These are phyloP conservation scores for Trematocara zebra DNA, from an alignment of 2,113 vertebrate species.

Conservation along the genomic window DNA sequence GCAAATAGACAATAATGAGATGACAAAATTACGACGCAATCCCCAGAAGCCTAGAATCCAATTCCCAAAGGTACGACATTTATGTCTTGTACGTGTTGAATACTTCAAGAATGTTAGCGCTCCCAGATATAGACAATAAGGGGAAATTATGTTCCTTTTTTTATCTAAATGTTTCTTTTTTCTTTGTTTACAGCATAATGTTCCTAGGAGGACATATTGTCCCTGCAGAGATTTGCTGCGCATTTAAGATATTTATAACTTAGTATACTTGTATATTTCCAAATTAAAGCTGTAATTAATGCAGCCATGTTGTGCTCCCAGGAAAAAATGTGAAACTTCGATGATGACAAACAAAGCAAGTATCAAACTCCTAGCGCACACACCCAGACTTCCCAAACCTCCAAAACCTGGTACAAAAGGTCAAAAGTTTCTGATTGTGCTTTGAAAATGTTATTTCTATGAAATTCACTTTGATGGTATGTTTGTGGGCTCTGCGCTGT, in stretches of 20 bases:
- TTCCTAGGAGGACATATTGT: conserved; percentile 56
- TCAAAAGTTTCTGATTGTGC: conserved; percentile 8
- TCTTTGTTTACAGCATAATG: conserved; percentile 56
- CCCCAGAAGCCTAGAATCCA: not conserved
- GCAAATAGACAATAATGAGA: not conserved
- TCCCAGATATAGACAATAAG: conserved; percentile 37
- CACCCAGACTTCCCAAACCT: not conserved
- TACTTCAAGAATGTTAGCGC: not conserved
- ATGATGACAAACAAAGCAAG: conserved; percentile 22
- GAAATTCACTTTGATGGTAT: not conserved
- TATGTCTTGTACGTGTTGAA: conserved; percentile 8
- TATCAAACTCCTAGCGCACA: not conserved
- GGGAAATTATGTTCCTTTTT: conserved; percentile 19
- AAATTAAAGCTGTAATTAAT: conserved; percentile 60
- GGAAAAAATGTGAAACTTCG: conserved; percentile 24
- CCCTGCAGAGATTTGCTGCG: conserved; percentile 54
- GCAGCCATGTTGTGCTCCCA: conserved; percentile 31
- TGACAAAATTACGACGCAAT: conserved; percentile 1
- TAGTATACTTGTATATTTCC: conserved; percentile 27
- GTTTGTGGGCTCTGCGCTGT: not conserved
- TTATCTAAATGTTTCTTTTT: conserved; percentile 53
- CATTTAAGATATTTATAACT: conserved; percentile 58
- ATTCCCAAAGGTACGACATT: conserved; percentile 23
- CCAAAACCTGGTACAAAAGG: not conserved
- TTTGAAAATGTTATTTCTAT: not conserved